Evolutionary conservation across 1,140 invertebrate species (phyloP).

Genomic region (Holcopasites calliopsidis): DNA sequence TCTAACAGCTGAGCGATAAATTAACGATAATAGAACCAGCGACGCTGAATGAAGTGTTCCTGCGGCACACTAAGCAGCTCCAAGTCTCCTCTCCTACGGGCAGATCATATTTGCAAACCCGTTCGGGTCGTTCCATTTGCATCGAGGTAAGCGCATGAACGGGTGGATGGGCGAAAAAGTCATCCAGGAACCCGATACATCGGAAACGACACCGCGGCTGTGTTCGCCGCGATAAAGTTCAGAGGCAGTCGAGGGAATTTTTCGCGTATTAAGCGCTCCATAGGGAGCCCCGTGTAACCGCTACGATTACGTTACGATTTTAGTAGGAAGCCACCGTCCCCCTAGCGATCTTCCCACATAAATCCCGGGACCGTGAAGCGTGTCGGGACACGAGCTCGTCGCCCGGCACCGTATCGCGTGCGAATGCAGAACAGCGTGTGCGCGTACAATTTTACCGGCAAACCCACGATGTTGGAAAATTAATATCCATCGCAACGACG

Average conservation of each 20-base stretch:
- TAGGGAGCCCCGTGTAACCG: background rate
- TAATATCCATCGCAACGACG: conserved; percentile 9
- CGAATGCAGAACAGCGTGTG: background rate
- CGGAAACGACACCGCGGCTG: background rate
- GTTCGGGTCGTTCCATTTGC: conserved; percentile 39
- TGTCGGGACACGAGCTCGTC: background rate
- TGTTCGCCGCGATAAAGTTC: background rate
- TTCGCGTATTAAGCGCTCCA: background rate
- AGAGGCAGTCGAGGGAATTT: background rate
- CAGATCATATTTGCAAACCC: conserved; percentile 43
- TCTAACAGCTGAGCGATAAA: conserved; percentile 2
- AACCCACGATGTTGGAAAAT: conserved; percentile 4
- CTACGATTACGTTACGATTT: conserved; percentile 25
- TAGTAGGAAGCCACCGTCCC: background rate
- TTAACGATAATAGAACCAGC: conserved; percentile 31
- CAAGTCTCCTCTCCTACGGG: background rate
- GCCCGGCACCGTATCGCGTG: background rate
- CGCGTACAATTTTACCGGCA: background rate
- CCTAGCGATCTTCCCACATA: conserved; percentile 11
- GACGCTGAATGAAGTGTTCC: conserved; percentile 39
- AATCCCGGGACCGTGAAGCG: background rate
- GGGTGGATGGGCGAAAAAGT: background rate
- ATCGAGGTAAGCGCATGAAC: background rate
- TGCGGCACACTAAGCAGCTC: conserved; percentile 37
- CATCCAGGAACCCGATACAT: background rate